Conservation (phyloP, 2,113 vertebrate species). For the Chaetorhynchus papuensis region DNA sequence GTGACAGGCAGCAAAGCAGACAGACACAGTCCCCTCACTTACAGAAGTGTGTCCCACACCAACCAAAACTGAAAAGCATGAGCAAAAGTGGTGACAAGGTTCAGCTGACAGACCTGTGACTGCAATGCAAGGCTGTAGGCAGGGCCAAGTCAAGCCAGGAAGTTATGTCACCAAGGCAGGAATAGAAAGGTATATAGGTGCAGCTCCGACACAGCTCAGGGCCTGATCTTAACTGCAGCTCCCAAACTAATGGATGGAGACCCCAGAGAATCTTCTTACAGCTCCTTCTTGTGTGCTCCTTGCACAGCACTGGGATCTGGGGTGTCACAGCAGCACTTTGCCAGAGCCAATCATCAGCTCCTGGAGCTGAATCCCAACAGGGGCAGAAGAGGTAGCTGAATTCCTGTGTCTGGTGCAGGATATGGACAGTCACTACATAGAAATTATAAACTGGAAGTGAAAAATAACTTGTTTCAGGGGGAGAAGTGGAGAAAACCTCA, state of each 20-base stretch:
- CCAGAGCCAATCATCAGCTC: not conserved
- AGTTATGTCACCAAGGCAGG: not conserved
- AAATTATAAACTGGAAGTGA: not conserved
- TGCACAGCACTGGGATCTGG: not conserved
- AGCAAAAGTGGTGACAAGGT: not conserved
- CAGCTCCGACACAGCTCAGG: accelerated
- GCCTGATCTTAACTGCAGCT: not conserved
- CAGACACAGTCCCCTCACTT: not conserved
- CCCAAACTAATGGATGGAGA: not conserved
- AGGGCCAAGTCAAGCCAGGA: not conserved
- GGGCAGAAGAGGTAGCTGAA: not conserved
- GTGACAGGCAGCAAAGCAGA: not conserved
- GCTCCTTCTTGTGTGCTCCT: not conserved
- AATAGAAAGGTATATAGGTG: not conserved
- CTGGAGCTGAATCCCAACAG: not conserved
- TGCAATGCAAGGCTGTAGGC: not conserved
- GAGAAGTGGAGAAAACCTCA: not conserved
- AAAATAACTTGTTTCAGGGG: not conserved
- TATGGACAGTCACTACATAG: not conserved
- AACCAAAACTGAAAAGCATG: accelerated
- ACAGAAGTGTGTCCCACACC: not conserved
- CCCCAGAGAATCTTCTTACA: not conserved
- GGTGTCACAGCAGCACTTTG: not conserved
- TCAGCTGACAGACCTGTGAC: not conserved
- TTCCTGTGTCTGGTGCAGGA: not conserved